These are phyloP conservation scores for Cheirogaleus major DNA, from an alignment of 2,797 vertebrate species.

Conservation along the genomic window DNA sequence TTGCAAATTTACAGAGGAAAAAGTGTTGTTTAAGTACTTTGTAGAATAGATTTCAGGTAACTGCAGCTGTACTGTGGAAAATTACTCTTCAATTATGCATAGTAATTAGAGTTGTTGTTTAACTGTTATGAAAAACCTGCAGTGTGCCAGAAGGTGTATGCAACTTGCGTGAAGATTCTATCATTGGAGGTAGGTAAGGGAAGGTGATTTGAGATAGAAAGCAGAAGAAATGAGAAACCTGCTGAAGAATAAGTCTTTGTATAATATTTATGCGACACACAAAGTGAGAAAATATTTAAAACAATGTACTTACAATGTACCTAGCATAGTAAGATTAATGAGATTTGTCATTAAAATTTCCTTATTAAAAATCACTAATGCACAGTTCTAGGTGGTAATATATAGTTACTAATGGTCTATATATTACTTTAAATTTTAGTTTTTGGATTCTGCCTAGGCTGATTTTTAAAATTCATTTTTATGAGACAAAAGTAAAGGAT, in stretches of 20 bases:
- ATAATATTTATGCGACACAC: background rate
- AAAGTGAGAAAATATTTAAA: background rate
- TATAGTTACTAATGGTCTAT: background rate
- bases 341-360: background rate
- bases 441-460: background rate
- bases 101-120: conserved; percentile 77
- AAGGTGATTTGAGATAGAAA: conserved; percentile 3
- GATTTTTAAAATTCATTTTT: conserved; percentile 53
- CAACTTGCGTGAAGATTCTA: conserved; percentile 13
- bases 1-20: conserved; percentile 43
- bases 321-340: background rate
- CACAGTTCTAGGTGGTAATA: background rate
- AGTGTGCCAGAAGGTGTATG: background rate
- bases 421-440: background rate
- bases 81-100: conserved; percentile 69
- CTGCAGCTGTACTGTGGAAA: conserved; percentile 72
- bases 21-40: conserved; percentile 58
- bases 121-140: conserved; percentile 67
- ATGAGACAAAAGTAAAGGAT: conserved; percentile 5
- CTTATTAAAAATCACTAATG: background rate
- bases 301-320: background rate
- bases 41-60: conserved; percentile 72
- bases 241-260: background rate
- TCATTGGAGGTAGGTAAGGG: background rate
- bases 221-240: conserved; percentile 33